These are phyloP conservation scores for Rattus rattus DNA, from an alignment of 2,113 vertebrate genomes.

Conservation along the genomic window DNA sequence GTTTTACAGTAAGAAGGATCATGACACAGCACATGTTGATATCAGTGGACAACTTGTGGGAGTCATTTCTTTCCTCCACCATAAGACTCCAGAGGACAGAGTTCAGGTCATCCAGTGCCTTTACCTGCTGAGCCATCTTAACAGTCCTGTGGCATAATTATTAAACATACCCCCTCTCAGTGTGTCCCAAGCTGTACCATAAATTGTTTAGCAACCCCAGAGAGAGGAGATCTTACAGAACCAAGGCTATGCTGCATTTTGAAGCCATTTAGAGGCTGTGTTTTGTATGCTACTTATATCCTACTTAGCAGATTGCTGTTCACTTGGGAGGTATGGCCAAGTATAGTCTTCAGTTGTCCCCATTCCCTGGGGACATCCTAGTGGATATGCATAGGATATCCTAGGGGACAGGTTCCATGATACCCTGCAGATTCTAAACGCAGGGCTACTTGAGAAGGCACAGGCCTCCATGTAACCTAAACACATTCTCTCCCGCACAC, in stretches of 20 bases:
- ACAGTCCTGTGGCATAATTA: not conserved
- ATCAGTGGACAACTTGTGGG: not conserved
- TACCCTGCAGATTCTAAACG: not conserved
- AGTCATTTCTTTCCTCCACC: not conserved
- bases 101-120: not conserved
- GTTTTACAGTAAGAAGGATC: not conserved
- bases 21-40: not conserved
- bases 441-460: not conserved
- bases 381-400: too few relatives aligned
- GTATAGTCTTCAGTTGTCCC: not conserved
- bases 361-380: not conserved
- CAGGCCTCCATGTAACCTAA: not conserved
- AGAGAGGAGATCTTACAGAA: not conserved
- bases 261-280: not conserved
- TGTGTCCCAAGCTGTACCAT: not conserved
- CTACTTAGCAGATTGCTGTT: not conserved
- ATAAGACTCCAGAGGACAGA: not conserved
- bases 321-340: not conserved
- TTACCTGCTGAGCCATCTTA: not conserved
- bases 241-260: not conserved
- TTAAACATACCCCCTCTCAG: not conserved
- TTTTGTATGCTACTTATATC: not conserved
- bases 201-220: not conserved
- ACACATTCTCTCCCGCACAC: rapidly evolving
- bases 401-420: not conserved